Base-by-base conservation (phyloP, 1,140 invertebrate species). In the Kradibia gibbosae region DNA sequence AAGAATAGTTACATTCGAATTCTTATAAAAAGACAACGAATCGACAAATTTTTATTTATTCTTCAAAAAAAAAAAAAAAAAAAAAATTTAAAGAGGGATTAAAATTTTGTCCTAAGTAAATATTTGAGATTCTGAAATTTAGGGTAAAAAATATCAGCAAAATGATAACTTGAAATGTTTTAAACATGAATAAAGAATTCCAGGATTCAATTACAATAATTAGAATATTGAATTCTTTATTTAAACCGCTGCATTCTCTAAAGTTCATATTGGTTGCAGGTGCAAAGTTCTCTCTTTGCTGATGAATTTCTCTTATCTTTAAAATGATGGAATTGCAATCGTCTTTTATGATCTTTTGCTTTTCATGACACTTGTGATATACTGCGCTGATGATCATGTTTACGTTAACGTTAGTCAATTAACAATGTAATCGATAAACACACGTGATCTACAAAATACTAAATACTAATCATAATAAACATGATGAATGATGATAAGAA, bases 1-100 rank as follows among this genome's bases (percentile, higher is more conserved):
- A 20, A 22, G 28, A 76, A 42, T 28, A 76, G 60, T 76, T 75
- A 22, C 55, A 60, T 76, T 60, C 60, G 10, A 3, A n/a, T 22
- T 20, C 28, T 8, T 1, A 53, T 13, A 22, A 39, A 11, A n/a
- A 36, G 36, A 42, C 15, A n/a, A n/a, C 11, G 1, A 0, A 36
- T 39, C 36, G 36, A 48, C 39, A n/a, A 45, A 1, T 48, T 13
- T 76, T 76, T 76, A 55, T 76, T 31, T 76, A 25, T 8, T n/a
- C n/a, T n/a, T n/a, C n/a, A n/a, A n/a, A n/a, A n/a, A n/a, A n/a
- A n/a, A 13, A 74, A 11, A 20, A 15, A 60, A 62, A 25, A 28
- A 53, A 65, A 45, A 1, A 2, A 45, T 31, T 15, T 0, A 17
- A 22, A 36, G n/a, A 78, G 60, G 28, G 31, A 28, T 17, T 36